These are phyloP conservation scores for Trissonchulus sp. DNA, from an alignment of 2,888 invertebrate genomes.

Conservation along the genomic window DNA sequence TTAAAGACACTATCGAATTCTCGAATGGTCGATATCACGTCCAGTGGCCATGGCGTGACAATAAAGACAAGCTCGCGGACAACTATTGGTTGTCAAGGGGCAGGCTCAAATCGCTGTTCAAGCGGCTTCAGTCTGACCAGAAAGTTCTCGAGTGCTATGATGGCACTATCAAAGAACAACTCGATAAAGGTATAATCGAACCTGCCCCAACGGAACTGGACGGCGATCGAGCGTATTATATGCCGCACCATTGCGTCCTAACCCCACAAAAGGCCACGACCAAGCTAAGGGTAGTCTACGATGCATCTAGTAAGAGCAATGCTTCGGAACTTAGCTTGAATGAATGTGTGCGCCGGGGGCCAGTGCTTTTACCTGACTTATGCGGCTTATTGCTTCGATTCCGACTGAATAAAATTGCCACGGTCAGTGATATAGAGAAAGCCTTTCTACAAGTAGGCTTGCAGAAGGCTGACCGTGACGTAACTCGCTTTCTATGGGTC, in stretches of 20 bases:
- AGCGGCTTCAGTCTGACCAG: background rate
- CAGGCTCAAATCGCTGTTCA: slow-evolving; percentile 14
- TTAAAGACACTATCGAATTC: slow-evolving; percentile 4
- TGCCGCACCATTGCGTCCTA: slow-evolving; percentile 32
- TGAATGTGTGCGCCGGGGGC: slow-evolving; percentile 36
- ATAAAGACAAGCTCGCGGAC: background rate
- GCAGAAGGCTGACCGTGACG: slow-evolving; percentile 34
- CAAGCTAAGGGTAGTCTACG: no score
- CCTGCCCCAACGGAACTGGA: slow-evolving; percentile 1
- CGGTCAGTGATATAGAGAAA: slow-evolving; percentile 38
- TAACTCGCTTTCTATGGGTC: slow-evolving; percentile 19
- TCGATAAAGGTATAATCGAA: slow-evolving; percentile 14
- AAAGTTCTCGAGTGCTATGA: background rate
- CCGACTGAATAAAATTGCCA: slow-evolving; percentile 21
- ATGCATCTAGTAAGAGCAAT: slow-evolving; percentile 40
- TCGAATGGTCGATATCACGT: slow-evolving; percentile 6
- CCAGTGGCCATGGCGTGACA: slow-evolving; percentile 8
- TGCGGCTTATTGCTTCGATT: slow-evolving; percentile 24
- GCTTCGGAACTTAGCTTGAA: no score
- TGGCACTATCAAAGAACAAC: slow-evolving; percentile 15
- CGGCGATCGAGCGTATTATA: slow-evolving; percentile 30
- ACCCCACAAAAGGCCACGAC: slow-evolving; percentile 25
- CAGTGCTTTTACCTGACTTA: slow-evolving; percentile 32
- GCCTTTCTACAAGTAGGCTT: slow-evolving; percentile 40
- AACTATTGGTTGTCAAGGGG: slow-evolving; percentile 15